Percentiles rank a stretch among this genome's conserved stretches.
These are phyloP conservation scores for Channa argus DNA, from an alignment of 2,113 vertebrate species.

Conservation along the genomic window DNA sequence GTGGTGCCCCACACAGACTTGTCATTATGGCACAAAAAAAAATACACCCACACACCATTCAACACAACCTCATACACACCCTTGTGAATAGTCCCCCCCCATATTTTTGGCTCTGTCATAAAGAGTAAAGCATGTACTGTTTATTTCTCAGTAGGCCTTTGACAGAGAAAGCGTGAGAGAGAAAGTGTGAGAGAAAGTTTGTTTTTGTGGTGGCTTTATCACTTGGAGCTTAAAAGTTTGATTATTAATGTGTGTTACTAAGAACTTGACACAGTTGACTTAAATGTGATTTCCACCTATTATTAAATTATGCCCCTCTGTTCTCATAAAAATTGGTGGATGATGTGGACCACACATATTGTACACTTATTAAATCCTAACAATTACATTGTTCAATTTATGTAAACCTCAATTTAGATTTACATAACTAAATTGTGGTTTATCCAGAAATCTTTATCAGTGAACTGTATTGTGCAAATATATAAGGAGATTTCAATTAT, in stretches of 20 bases:
- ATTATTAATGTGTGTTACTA: constrained; percentile 41
- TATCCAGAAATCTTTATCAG: too few species aligned
- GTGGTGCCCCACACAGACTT: constrained; percentile 80
- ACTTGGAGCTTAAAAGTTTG: constrained; percentile 21
- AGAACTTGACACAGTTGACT: constrained; percentile 48
- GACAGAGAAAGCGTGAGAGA: background rate
- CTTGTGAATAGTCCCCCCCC: constrained; percentile 31
- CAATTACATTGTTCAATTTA: background rate
- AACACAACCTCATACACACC: constrained; percentile 49
- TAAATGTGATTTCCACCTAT: constrained; percentile 49
- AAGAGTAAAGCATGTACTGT: constrained; percentile 71
- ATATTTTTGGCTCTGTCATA: constrained; percentile 60
- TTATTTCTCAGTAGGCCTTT: constrained; percentile 66
- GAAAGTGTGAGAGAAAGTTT: background rate
- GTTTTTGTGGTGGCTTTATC: background rate
- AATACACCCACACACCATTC: constrained; percentile 54
- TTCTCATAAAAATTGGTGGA: constrained; percentile 16
- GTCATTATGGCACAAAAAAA: constrained; percentile 78
- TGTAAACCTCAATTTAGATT: too few species aligned
- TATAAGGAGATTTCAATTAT: too few species aligned
- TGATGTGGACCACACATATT: constrained; percentile 37
- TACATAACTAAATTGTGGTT: too few species aligned
- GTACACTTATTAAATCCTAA: background rate
- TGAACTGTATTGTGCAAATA: too few species aligned
- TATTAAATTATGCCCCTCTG: constrained; percentile 48